Evolutionary conservation across 2,797 vertebrate species (phyloP).

Genomic region (Macroramphosus scolopax): DNA sequence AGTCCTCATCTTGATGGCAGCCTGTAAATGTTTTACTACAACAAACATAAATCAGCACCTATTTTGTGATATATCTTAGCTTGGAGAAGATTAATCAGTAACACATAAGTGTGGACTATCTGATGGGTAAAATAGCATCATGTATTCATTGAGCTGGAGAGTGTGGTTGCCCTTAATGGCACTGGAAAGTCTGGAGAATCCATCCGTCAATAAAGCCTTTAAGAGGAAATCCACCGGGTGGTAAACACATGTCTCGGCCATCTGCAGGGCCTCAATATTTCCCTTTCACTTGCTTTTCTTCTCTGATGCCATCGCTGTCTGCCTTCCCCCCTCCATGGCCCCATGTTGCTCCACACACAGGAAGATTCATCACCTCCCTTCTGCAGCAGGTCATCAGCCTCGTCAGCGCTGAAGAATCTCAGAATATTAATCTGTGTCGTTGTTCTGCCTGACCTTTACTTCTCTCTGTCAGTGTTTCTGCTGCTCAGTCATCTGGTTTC

Average conservation of each 20-base stretch:
- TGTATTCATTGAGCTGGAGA: not conserved
- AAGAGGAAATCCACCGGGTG: slow-evolving; percentile 21
- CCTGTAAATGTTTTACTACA: no score
- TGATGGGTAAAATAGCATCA: no score
- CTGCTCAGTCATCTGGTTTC: slow-evolving; percentile 5
- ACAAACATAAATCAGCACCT: no score
- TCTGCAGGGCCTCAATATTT: slow-evolving; percentile 35
- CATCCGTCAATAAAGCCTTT: slow-evolving; percentile 16
- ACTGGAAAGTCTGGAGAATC: slow-evolving; percentile 20
- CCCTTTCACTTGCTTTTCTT: slow-evolving; percentile 24
- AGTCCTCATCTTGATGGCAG: no score
- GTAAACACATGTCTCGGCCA: slow-evolving; percentile 30
- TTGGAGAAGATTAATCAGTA: no score
- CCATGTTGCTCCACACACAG: slow-evolving; percentile 4
- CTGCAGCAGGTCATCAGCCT: no score
- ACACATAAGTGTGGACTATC: no score
- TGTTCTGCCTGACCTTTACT: not conserved
- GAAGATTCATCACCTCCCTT: no score
- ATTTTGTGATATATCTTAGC: no score
- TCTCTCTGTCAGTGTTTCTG: not conserved
- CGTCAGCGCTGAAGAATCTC: slow-evolving; percentile 45
- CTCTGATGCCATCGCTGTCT: slow-evolving; percentile 18
- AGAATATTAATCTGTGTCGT: slow-evolving; percentile 18
- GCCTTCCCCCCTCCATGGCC: slow-evolving; percentile 16
- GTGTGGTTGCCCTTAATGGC: not conserved